Percentiles rank a stretch among this genome's conserved stretches.
These are phyloP conservation scores for Pollenia amentaria DNA, from an alignment of 2,888 invertebrate genomes.

Conservation along the genomic window DNA sequence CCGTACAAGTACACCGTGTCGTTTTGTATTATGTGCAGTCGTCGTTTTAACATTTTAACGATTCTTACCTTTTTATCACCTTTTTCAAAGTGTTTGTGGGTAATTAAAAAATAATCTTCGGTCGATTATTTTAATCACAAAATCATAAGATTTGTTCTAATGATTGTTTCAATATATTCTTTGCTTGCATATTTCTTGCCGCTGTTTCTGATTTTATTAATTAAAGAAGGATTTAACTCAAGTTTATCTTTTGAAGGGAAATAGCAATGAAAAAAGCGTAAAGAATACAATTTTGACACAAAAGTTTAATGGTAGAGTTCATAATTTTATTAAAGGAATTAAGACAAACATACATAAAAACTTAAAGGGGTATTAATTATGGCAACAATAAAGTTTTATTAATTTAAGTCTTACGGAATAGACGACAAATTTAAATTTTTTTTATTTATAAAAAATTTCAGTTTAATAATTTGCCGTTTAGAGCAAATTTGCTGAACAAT, in stretches of 20 bases:
- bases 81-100: background rate
- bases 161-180: conserved; percentile 3
- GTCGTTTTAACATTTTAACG: conserved; percentile 5
- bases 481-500: no score
- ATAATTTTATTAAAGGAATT: background rate
- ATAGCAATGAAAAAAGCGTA: no score
- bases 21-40: background rate
- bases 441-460: no score
- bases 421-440: no score
- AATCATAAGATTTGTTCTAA: conserved; percentile 49
- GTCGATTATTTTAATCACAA: conserved; percentile 51
- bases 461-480: no score
- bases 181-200: background rate
- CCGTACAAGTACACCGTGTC: conserved; percentile 22
- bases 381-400: background rate
- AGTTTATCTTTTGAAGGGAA: no score
- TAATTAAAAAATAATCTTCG: conserved; percentile 24
- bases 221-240: background rate
- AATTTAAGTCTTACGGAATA: no score
- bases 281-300: background rate
- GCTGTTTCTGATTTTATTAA: no score
- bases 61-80: conserved; percentile 27
- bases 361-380: background rate
- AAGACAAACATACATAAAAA: background rate
- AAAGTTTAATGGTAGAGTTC: background rate